These are phyloP conservation scores for Daboia siamensis DNA, from an alignment of 2,113 vertebrate species.

Conservation along the genomic window DNA sequence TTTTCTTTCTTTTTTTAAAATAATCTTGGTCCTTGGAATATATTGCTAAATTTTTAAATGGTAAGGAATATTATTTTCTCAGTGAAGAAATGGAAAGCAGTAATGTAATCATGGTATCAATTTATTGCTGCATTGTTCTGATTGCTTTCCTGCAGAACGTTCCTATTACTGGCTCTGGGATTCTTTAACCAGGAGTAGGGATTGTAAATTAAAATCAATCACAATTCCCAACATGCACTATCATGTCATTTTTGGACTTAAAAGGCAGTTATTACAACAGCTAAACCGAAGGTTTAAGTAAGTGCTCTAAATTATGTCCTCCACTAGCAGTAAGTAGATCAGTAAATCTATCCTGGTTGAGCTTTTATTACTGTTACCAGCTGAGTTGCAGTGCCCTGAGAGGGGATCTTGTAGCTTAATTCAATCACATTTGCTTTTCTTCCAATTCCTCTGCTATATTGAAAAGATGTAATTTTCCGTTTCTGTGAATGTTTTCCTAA, in stretches of 20 bases:
- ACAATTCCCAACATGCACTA: neutral
- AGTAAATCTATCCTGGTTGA: conserved; percentile 23
- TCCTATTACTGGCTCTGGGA: neutral
- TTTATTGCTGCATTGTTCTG: conserved; percentile 13
- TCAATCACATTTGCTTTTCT: neutral
- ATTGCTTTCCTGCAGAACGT: neutral
- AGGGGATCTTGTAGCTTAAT: fast-evolving
- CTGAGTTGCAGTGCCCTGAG: conserved; percentile 7
- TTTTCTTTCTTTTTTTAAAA: neutral
- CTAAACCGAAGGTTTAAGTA: conserved; percentile 26
- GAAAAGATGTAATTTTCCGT: neutral
- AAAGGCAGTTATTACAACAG: conserved; percentile 12
- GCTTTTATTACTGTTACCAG: conserved; percentile 24
- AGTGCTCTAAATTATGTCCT: neutral
- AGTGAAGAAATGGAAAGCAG: neutral
- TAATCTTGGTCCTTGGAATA: neutral
- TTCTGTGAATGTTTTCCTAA: neutral
- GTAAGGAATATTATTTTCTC: neutral
- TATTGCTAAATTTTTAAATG: neutral
- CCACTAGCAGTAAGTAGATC: neutral
- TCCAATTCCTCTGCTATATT: neutral
- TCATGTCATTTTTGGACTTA: neutral
- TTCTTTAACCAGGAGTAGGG: neutral
- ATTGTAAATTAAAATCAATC: neutral
- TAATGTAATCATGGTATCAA: neutral